phyloP scores from a whole-genome alignment of 1,140 invertebrate genomes.

The Drepana arcuata region DNA sequence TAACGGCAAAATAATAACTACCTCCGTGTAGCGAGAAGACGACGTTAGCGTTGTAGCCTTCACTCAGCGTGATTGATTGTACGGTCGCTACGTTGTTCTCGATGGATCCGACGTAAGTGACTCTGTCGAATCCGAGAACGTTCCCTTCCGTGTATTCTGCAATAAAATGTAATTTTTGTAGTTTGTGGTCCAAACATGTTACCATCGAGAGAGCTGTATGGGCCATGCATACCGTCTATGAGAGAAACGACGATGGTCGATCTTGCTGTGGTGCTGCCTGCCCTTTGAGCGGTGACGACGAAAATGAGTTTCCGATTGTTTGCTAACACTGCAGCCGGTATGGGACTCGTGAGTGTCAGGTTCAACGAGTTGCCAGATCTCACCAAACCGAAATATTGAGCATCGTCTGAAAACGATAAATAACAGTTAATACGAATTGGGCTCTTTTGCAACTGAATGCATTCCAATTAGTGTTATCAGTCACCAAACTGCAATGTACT shows the following conservation, averaged over 20 bases:
- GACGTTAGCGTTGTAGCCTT: constrained; percentile 16
- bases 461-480: too few relatives aligned
- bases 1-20: too few relatives aligned
- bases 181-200: too few relatives aligned
- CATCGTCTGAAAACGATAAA: constrained; percentile 26
- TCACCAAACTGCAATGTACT: too few relatives aligned
- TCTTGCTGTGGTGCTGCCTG: constrained; percentile 2
- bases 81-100: constrained; percentile 10
- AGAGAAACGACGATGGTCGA: constrained; percentile 19
- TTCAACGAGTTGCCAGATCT: constrained; percentile 7
- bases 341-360: constrained; percentile 5
- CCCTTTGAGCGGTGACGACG: constrained; percentile 11
- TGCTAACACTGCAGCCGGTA: constrained; percentile 16
- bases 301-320: constrained; percentile 22
- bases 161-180: too few relatives aligned
- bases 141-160: not conserved
- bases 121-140: constrained; percentile 20
- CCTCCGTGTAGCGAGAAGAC: constrained; percentile 21
- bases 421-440: too few relatives aligned
- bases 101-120: constrained; percentile 21
- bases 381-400: constrained; percentile 18
- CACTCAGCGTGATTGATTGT: constrained; percentile 14
- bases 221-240: constrained; percentile 9
- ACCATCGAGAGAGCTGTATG: too few relatives aligned
- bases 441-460: too few relatives aligned